These are phyloP conservation scores for Meteorus sp. DNA, from an alignment of 1,140 invertebrate genomes.

Conservation along the genomic window DNA sequence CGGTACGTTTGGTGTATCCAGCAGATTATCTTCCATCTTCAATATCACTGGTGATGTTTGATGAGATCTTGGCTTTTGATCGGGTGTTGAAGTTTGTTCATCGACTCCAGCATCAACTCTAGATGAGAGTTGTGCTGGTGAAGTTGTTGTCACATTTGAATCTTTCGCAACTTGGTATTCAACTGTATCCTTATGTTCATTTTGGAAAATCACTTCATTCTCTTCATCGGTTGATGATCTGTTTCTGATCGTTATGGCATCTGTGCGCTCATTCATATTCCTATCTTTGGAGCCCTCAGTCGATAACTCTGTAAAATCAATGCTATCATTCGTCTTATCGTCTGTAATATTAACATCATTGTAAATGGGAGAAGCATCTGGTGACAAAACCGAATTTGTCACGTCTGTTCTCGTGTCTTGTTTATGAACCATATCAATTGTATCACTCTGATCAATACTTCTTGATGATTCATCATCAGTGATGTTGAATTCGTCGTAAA, in stretches of 20 bases:
- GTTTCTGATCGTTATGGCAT: background rate
- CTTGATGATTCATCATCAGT: constrained; percentile 50
- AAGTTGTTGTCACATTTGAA: background rate
- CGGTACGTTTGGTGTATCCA: background rate
- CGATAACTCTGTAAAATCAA: constrained; percentile 13
- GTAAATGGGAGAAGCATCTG: background rate
- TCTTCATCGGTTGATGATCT: background rate
- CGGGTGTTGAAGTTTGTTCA: constrained; percentile 12
- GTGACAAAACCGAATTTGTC: background rate
- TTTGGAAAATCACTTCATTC: background rate
- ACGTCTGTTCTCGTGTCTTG: background rate
- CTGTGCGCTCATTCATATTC: background rate
- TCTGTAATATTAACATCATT: constrained; percentile 43
- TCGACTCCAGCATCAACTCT: background rate
- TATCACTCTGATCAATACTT: constrained; percentile 15
- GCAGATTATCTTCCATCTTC: background rate
- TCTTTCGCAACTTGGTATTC: background rate
- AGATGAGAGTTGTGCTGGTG: background rate
- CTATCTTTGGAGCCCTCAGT: background rate
- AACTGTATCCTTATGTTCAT: background rate
- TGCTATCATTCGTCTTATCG: constrained; percentile 43
- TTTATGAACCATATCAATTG: background rate
- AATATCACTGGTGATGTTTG: constrained; percentile 33
- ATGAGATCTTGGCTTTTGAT: constrained; percentile 31
- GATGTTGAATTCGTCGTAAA: constrained; percentile 38